Base-by-base conservation (phyloP, 2,113 vertebrate genomes). In the Ammospiza caudacuta region DNA sequence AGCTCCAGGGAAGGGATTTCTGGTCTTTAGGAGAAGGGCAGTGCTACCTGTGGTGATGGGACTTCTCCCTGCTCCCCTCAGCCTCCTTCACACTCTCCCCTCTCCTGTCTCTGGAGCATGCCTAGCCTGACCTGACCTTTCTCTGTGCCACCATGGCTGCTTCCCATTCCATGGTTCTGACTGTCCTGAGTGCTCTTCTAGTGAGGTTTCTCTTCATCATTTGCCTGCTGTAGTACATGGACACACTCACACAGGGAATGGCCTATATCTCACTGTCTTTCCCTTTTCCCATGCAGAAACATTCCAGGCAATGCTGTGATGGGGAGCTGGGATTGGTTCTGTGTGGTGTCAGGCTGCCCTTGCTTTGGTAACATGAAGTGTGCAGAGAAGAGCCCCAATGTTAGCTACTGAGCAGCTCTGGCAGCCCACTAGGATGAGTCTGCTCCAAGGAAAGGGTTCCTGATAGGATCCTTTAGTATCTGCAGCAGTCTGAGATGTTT, bases 61-160 rank as follows among this genome's bases (percentile, higher is more conserved):
- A 43, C 57, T 69, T n/a, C 28, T 24, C 29, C 35, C 35, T 49
- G 67, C 35, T 44, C 37, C n/a, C 33, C 35, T 44, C 47, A 70
- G 2, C 41, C 61, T 94, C 92, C 57, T 88, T 49, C 85, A 76
- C 83, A 5, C 63, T 88, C 55, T 29, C 66, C 35, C 55, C 59
- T 88, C 64, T 88, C 47, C 70, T 61, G 33, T 64, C 78, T 88
- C 79, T 77, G 61, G n/a, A 89, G 85, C 92, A 93, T 94, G 79
- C 76, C 39, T 28, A 10, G 41, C 69, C 74, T 67, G 72, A 58
- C 67, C 75, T 47, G 24, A 68, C 72, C 59, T 51, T 41, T 24
- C 72, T 76, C 24, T 88, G 52, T 33, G 39, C 74, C 63, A 43
- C 85, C 44, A 20, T 31, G 59, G 49, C 67, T 95, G 59, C 68